These are phyloP conservation scores for Mormyrops boulengeri DNA, from an alignment of 2,797 vertebrate species.

Conservation along the genomic window DNA sequence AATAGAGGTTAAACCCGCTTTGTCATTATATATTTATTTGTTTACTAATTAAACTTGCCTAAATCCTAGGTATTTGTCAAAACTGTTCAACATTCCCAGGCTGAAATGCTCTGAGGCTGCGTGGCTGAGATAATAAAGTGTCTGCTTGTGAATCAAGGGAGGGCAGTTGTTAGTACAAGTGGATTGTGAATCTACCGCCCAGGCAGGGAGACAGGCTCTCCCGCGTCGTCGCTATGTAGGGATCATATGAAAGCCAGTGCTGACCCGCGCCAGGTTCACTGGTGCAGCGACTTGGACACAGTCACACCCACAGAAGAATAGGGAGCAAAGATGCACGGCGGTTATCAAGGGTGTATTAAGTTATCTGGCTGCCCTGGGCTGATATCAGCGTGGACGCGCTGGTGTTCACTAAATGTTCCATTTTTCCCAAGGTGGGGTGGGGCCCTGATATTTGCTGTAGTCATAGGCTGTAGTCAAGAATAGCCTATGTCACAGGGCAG, in stretches of 20 bases:
- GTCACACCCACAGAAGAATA: constrained; percentile 28
- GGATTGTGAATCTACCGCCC: constrained; percentile 62
- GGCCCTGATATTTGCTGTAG: not conserved
- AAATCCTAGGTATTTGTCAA: constrained; percentile 53
- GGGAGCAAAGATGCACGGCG: not conserved
- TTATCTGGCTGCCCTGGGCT: not conserved
- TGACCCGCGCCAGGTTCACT: constrained; percentile 33
- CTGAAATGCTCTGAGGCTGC: constrained; percentile 50
- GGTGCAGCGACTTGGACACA: not conserved
- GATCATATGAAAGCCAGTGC: constrained; percentile 41
- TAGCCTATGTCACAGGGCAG: not conserved
- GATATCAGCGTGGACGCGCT: not conserved
- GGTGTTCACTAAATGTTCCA: not conserved
- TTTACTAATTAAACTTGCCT: constrained; percentile 50
- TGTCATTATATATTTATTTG: constrained; percentile 53
- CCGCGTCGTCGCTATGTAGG: constrained; percentile 54
- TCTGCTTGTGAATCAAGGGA: constrained; percentile 57
- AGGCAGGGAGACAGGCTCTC: constrained; percentile 56
- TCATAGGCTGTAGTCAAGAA: not conserved
- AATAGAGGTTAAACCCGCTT: constrained; percentile 63
- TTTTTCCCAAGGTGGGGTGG: not conserved
- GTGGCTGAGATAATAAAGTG: constrained; percentile 51
- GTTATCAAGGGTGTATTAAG: not conserved
- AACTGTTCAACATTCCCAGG: constrained; percentile 43
- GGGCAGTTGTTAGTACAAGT: constrained; percentile 55